Conservation (phyloP, 2,888 invertebrate species). For the Dasysyrphus tricinctus region DNA sequence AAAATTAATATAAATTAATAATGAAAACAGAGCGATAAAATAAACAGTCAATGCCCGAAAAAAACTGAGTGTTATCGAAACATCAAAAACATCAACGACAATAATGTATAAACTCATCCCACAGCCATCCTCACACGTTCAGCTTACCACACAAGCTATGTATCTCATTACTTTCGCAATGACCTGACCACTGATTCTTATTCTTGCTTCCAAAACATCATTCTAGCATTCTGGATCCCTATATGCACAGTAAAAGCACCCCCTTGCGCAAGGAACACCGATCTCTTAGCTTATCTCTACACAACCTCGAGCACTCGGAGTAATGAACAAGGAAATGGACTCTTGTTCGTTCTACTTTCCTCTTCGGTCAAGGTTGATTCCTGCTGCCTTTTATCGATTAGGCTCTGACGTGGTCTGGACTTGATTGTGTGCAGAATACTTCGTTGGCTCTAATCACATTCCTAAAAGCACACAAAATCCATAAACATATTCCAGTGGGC, state of each 20-base stretch:
- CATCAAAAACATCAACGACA: neutral
- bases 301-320: constrained; percentile 86
- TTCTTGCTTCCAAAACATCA: constrained; percentile 88
- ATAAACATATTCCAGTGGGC: constrained; percentile 97
- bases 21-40: no score
- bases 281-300: constrained; percentile 90
- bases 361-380: constrained; percentile 79
- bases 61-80: no score
- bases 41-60: no score
- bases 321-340: constrained; percentile 89
- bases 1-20: no score
- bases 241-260: constrained; percentile 91
- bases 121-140: constrained; percentile 88
- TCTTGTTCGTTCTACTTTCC: constrained; percentile 81
- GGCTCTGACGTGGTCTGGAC: constrained; percentile 87
- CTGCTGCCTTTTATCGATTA: constrained; percentile 77
- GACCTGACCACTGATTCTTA: constrained; percentile 88
- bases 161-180: constrained; percentile 86
- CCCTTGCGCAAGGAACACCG: constrained; percentile 89
- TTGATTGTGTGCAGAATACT: constrained; percentile 91
- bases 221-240: constrained; percentile 92
- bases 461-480: no score
- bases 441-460: constrained; percentile 93
- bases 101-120: constrained; percentile 85
- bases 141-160: constrained; percentile 82